Conservation (phyloP, 1,140 invertebrate genomes). For the Temnothorax nylanderi region DNA sequence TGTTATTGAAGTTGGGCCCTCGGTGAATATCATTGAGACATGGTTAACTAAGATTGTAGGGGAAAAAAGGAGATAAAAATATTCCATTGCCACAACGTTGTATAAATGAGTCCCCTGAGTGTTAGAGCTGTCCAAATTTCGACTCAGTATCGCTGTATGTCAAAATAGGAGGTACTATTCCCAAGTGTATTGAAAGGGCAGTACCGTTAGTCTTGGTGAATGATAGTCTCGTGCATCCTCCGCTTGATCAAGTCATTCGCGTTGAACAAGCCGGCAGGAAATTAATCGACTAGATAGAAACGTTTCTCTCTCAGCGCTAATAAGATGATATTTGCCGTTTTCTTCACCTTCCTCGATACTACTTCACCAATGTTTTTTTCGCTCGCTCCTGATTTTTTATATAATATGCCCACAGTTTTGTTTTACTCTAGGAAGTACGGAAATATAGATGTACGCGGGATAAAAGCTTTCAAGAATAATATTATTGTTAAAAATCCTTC, state of each 20-base stretch:
- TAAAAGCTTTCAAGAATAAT: neutral
- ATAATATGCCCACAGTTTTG: neutral
- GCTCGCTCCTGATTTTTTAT: neutral
- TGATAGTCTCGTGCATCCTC: neutral
- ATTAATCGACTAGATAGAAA: neutral
- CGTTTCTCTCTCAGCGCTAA: neutral
- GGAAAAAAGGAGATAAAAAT: too few relatives aligned
- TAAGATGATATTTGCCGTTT: neutral
- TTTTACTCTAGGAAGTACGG: neutral
- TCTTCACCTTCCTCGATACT: neutral
- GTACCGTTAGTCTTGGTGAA: conserved; percentile 3
- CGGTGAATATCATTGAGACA: too few relatives aligned
- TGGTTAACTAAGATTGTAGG: too few relatives aligned
- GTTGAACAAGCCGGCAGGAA: neutral
- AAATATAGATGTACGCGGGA: neutral
- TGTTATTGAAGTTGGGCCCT: too few relatives aligned
- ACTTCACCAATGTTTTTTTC: conserved; percentile 1
- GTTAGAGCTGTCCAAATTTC: too few relatives aligned
- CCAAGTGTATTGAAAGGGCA: neutral
- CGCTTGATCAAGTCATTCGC: conserved; percentile 12
- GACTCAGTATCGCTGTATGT: neutral
- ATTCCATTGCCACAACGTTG: too few relatives aligned
- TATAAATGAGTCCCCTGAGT: too few relatives aligned
- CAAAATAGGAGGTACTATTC: neutral
- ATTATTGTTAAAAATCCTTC: too few relatives aligned